A percentile compares a stretch with the other conserved stretches of the same genome.
Conservation (phyloP, 2,888 invertebrate species). For the Stomorhina lunata region DNA sequence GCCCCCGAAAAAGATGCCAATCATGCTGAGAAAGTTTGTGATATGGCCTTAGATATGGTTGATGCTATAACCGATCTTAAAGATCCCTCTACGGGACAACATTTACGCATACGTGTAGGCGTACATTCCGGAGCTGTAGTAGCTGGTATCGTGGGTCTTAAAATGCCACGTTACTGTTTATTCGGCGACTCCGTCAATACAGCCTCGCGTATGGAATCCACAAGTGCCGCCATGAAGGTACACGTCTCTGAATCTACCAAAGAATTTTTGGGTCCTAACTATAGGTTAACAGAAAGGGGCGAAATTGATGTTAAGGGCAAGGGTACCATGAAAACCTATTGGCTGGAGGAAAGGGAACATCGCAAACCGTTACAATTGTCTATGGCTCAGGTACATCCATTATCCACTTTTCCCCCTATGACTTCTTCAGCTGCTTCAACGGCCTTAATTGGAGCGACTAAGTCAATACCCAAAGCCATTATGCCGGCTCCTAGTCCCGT, state of each 20-base stretch:
- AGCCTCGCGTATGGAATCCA: slow-evolving; percentile 95
- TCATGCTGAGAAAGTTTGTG: slow-evolving; percentile 95
- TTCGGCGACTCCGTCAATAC: slow-evolving; percentile 96
- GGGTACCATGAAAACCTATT: slow-evolving; percentile 94
- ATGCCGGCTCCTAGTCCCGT: slow-evolving; percentile 66
- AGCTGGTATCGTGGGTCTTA: slow-evolving; percentile 95
- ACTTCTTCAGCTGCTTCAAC: slow-evolving; percentile 12
- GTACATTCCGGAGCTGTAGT: slow-evolving; percentile 95
- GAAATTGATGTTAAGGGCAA: slow-evolving; percentile 95
- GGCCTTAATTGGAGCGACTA: slow-evolving; percentile 30
- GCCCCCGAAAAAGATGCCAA: slow-evolving; percentile 94
- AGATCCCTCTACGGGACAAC: slow-evolving; percentile 94
- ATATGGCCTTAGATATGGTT: slow-evolving; percentile 98
- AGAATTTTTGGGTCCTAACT: slow-evolving; percentile 86
- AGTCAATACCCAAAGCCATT: slow-evolving; percentile 67
- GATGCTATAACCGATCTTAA: slow-evolving; percentile 94
- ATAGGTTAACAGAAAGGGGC: slow-evolving; percentile 88
- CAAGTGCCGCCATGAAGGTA: slow-evolving; percentile 95
- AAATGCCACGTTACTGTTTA: slow-evolving; percentile 87
- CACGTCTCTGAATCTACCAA: slow-evolving; percentile 95
- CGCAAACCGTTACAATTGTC: slow-evolving; percentile 81
- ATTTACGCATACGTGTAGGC: slow-evolving; percentile 91
- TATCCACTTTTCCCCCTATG: slow-evolving; percentile 67
- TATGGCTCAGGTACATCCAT: slow-evolving; percentile 71
- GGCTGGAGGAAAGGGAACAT: slow-evolving; percentile 88